Conservation (phyloP, 2,888 invertebrate genomes). For the Strigamia maritima region DNA sequence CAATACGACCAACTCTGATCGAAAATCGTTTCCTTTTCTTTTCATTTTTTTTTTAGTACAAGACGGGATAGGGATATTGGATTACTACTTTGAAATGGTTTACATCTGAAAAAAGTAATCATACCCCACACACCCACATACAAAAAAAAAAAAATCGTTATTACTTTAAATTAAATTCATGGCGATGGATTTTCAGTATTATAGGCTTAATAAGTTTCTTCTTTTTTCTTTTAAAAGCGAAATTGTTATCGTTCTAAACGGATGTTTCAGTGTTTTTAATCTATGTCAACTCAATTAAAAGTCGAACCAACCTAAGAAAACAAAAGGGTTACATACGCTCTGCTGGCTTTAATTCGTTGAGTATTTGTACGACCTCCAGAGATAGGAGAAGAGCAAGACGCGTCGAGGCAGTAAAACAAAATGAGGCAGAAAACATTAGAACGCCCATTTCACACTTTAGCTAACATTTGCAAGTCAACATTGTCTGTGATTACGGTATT, state of each 20-base stretch:
- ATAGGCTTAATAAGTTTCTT: background rate
- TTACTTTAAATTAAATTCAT: background rate
- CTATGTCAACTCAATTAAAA: conserved; percentile 24
- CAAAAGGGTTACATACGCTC: conserved; percentile 24
- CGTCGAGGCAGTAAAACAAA: conserved; percentile 25
- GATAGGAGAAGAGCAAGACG: conserved; percentile 5
- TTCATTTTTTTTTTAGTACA: background rate
- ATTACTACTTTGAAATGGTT: background rate
- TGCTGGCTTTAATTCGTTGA: conserved; percentile 11
- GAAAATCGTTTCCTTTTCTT: background rate
- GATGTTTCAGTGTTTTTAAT: conserved; percentile 5
- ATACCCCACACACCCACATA: background rate
- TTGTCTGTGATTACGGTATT: conserved; percentile 2
- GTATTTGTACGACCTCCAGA: conserved; percentile 15
- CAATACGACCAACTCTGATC: conserved; percentile 10
- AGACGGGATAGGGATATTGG: background rate
- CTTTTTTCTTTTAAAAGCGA: background rate
- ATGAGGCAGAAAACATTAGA: conserved; percentile 25
- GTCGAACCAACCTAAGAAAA: background rate
- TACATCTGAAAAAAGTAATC: background rate
- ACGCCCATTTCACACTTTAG: conserved; percentile 29
- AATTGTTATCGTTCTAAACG: conserved; percentile 6
- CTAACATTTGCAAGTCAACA: conserved; percentile 27
- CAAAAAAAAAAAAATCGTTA: background rate
- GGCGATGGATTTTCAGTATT: background rate